Percentiles rank a stretch among this genome's conserved stretches.
Conservation (phyloP, 2,113 vertebrate genomes). For the Tupaia tana region DNA sequence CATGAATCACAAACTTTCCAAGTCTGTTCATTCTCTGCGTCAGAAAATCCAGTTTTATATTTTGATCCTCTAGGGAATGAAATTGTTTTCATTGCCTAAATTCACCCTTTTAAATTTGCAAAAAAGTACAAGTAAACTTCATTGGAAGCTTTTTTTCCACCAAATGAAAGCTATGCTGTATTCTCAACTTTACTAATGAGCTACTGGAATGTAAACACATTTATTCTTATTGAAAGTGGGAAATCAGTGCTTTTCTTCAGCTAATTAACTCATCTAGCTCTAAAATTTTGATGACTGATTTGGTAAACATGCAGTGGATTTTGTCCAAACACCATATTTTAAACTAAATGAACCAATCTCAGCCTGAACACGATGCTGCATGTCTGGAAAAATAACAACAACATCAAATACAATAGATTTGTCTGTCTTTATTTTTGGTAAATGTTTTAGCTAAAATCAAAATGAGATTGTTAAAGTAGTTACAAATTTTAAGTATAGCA, state of each 20-base stretch:
- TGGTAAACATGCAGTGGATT: conserved; percentile 42
- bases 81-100: conserved; percentile 58
- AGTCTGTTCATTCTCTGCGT: conserved; percentile 40
- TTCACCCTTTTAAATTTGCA: conserved; percentile 1
- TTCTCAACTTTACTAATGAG: conserved; percentile 45
- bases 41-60: conserved; percentile 64
- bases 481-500: neutral
- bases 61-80: conserved; percentile 41
- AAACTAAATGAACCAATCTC: conserved; percentile 32
- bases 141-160: neutral
- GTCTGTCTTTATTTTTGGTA: neutral
- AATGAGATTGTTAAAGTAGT: neutral
- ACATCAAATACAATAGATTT: neutral
- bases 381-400: conserved; percentile 28
- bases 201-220: conserved; percentile 48
- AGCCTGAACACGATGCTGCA: neutral
- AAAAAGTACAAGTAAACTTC: conserved; percentile 10
- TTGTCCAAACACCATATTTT: conserved; percentile 37
- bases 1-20: conserved; percentile 31
- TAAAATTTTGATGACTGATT: conserved; percentile 23
- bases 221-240: conserved; percentile 35
- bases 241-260: conserved; percentile 58
- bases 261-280: conserved; percentile 59
- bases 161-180: conserved; percentile 13
- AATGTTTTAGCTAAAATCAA: neutral